These are phyloP conservation scores for Agrypnia vestita DNA, from an alignment of 1,140 invertebrate species.

Conservation along the genomic window DNA sequence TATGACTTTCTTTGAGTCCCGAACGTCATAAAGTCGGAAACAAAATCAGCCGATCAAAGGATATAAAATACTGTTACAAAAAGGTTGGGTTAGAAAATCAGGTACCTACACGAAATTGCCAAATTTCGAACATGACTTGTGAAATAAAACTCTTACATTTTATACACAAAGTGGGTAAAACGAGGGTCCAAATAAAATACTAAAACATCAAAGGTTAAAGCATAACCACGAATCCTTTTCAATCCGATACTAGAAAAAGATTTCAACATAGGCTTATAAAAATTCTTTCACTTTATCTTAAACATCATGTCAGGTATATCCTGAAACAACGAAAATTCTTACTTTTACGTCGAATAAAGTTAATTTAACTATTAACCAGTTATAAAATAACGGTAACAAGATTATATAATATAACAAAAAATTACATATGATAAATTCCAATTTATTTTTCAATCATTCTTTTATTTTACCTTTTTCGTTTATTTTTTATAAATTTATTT, in stretches of 20 bases:
- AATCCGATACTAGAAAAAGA: slow-evolving; percentile 9
- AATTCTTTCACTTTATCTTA: background rate
- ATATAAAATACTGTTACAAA: background rate
- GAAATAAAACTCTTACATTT: slow-evolving; percentile 19
- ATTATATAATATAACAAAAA: too few species aligned
- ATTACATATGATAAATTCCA: too few species aligned
- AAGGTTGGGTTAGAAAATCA: background rate
- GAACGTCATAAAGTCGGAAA: background rate
- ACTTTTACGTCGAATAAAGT: background rate
- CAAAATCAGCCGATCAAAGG: background rate
- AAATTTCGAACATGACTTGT: slow-evolving; percentile 1
- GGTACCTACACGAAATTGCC: slow-evolving; percentile 8
- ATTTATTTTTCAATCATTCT: too few species aligned
- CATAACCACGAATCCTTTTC: slow-evolving; percentile 32
- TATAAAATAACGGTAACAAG: too few species aligned
- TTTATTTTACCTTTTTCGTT: too few species aligned
- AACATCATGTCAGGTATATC: background rate
- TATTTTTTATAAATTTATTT: too few species aligned
- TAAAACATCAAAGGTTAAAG: slow-evolving; percentile 32
- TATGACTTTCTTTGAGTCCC: too few species aligned
- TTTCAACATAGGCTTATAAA: slow-evolving; percentile 1
- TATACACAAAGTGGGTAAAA: slow-evolving; percentile 20
- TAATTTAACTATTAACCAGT: too few species aligned
- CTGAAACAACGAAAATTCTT: slow-evolving; percentile 3
- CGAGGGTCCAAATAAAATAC: slow-evolving; percentile 29